Evolutionary conservation across 2,797 vertebrate species (phyloP), one percentile per base, ranked within the genome.

Genomic region (Anguilla marmorata): DNA sequence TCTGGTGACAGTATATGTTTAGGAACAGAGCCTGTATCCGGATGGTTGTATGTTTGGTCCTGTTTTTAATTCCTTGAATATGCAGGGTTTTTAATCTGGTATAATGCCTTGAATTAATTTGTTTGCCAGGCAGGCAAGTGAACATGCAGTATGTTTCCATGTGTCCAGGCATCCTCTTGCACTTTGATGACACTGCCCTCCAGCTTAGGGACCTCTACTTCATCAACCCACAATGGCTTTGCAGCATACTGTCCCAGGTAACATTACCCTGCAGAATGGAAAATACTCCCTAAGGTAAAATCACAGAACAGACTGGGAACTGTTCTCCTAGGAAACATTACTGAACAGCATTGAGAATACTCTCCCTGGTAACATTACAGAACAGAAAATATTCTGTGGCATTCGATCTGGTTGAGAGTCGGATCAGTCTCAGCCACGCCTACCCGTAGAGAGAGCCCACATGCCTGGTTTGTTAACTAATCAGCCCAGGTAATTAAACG

Each of bases 231-330:
- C 98, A 97, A 93, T 99, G 98, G 99, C 94, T 99, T 0, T 99
- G 98, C 93, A 97, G 97, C 95, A 95, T 98, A 93, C 97, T 99
- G 95, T 97, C 97, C 48, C 97, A 99, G 98, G 99, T 99, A 90
- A 11, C 2, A 91, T 92, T 33, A 84, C 30, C 86, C 2, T 21
- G 45, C 45, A 50, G 2, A 82, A 11, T 48, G 19, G 1, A n/a
- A 45, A 7, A 79, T 19, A 21, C n/a, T 69, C 63, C 63, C 63
- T n/a, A 69, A 27, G 63, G n/a, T 69, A 24, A 8, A 69, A 69
- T 69, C 27, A 27, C 63, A n/a, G n/a, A 69, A 69, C 24, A 27
- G 63, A 27, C n/a, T 69, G 19, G 24, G 24, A 11, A 69, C 24
- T 69, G 0, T 19, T 79, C 37, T 79, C 74, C 74, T 37, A 79